Conservation (phyloP, 1,140 invertebrate species). For the Schlechtendalia chinensis region DNA sequence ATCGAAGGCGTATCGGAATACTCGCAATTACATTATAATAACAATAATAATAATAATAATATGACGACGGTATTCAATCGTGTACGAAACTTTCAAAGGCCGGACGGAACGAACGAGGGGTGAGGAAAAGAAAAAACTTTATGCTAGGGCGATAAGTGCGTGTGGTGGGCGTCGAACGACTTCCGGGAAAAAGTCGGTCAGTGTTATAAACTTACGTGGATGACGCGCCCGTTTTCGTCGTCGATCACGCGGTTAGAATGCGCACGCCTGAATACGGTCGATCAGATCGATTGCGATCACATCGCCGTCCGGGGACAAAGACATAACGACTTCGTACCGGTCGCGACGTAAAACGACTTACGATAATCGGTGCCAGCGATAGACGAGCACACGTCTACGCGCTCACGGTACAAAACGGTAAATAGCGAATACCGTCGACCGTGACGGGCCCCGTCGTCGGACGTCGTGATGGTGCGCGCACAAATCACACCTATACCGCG, state of each 20-base stretch:
- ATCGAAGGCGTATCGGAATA: too few species aligned
- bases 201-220: not conserved
- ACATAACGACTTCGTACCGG: too few species aligned
- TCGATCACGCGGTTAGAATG: not conserved
- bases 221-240: not conserved
- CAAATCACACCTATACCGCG: too few species aligned
- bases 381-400: too few species aligned
- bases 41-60: too few species aligned
- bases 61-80: too few species aligned
- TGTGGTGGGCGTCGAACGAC: not conserved
- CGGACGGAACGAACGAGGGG: not conserved
- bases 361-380: too few species aligned
- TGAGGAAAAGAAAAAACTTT: not conserved
- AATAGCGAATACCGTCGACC: not conserved
- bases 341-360: too few species aligned
- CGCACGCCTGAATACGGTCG: not conserved
- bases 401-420: not conserved
- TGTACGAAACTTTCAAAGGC: not conserved
- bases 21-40: too few species aligned
- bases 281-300: not conserved
- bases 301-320: not conserved
- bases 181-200: constrained; percentile 24
- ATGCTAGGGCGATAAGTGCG: not conserved
- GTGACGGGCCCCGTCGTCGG: not conserved
- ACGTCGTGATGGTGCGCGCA: not conserved